phyloP scores from a whole-genome alignment of 2,797 vertebrate genomes.

The Coregonus sp. region DNA sequence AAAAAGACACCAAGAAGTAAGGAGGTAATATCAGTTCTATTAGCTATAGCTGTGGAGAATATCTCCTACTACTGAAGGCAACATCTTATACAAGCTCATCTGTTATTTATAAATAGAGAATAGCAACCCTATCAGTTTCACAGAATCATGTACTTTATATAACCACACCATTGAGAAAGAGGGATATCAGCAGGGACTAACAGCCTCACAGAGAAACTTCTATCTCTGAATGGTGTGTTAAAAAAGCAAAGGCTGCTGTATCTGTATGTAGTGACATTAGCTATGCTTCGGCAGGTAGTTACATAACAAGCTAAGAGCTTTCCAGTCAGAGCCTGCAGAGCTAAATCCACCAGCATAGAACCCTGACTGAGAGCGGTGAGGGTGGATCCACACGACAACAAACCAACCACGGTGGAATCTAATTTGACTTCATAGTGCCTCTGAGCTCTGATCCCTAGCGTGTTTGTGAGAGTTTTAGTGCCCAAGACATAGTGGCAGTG shows the following conservation, averaged over 20 bases:
- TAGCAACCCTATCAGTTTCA: background rate
- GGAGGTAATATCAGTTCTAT: too few relatives aligned
- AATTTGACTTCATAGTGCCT: slow-evolving; percentile 19
- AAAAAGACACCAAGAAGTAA: too few relatives aligned
- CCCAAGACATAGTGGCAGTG: background rate
- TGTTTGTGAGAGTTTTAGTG: background rate
- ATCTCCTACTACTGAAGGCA: too few relatives aligned
- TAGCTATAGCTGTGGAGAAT: too few relatives aligned
- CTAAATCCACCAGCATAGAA: slow-evolving; percentile 43
- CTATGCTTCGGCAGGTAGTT: slow-evolving; percentile 31
- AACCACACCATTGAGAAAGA: background rate
- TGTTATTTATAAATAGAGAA: background rate
- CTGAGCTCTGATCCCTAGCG: slow-evolving; percentile 46
- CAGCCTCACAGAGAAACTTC: background rate
- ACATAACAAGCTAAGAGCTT: slow-evolving; percentile 48
- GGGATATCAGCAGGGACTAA: background rate
- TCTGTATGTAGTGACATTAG: too few relatives aligned
- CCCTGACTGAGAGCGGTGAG: background rate
- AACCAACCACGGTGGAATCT: slow-evolving; percentile 23
- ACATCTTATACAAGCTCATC: too few relatives aligned
- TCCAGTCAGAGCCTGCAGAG: slow-evolving; percentile 16
- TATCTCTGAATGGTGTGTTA: background rate
- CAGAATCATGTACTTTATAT: background rate
- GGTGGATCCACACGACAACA: slow-evolving; percentile 36
- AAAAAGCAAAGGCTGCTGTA: background rate